Evolutionary conservation across 2,888 invertebrate genomes (phyloP).

Genomic region (Xestia c-nigrum): DNA sequence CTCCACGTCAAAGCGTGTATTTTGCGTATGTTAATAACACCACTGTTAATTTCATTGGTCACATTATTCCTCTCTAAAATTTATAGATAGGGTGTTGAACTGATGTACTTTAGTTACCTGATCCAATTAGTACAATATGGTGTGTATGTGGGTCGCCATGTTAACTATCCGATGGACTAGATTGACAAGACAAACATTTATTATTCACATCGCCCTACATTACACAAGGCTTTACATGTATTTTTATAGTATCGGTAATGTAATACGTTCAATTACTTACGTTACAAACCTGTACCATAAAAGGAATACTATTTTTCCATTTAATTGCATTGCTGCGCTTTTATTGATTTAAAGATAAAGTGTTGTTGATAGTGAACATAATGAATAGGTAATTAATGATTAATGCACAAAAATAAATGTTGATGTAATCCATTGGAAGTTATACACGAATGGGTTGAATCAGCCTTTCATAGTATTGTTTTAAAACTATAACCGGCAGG

Average conservation of each 20-base stretch:
- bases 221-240: conserved; percentile 43
- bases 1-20: too few species aligned
- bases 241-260: conserved; percentile 26
- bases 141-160: conserved; percentile 45
- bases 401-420: conserved; percentile 7
- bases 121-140: conserved; percentile 22
- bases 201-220: conserved; percentile 58
- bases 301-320: conserved; percentile 13
- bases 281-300: conserved; percentile 5
- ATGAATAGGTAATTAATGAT: neutral
- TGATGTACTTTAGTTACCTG: conserved; percentile 10
- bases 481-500: neutral
- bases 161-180: conserved; percentile 45
- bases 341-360: conserved; percentile 9
- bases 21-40: too few species aligned
- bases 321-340: conserved; percentile 18
- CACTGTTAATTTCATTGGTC: too few species aligned
- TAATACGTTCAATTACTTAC: conserved; percentile 4
- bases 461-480: conserved; percentile 2
- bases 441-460: neutral
- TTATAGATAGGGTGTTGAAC: neutral
- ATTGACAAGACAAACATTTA: conserved; percentile 51
- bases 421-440: neutral
- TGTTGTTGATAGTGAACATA: neutral
- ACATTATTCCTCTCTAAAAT: too few species aligned